phyloP scores from a whole-genome alignment of 2,797 vertebrate species.

The Eptatretus atami region DNA sequence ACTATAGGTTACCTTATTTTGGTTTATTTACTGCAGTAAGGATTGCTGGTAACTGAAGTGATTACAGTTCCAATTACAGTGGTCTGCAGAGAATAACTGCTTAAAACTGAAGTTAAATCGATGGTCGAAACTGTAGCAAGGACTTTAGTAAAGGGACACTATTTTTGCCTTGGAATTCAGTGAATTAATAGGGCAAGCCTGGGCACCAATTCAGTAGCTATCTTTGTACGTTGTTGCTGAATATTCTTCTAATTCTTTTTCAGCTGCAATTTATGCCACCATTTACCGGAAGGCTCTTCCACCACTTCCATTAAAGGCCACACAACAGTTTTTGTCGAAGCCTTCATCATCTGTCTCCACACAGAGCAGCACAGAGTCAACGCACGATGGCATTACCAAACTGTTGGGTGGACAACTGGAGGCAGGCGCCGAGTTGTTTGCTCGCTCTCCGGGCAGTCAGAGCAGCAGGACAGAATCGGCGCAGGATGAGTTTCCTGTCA shows the following conservation, averaged over 20 bases:
- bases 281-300: slow-evolving; percentile 4
- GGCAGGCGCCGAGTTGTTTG: not conserved
- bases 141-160: too few relatives aligned
- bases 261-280: slow-evolving; percentile 2
- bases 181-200: too few relatives aligned
- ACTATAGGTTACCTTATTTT: too few relatives aligned
- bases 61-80: too few relatives aligned
- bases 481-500: not conserved
- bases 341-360: slow-evolving; percentile 4
- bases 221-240: too few relatives aligned
- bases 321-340: not conserved
- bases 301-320: not conserved
- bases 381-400: not conserved
- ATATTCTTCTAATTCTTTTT: not conserved
- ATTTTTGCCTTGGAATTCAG: too few relatives aligned
- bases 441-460: not conserved
- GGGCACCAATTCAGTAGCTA: too few relatives aligned
- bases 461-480: slow-evolving; percentile 1
- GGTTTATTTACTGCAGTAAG: too few relatives aligned
- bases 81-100: too few relatives aligned
- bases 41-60: too few relatives aligned
- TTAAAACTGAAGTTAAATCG: too few relatives aligned
- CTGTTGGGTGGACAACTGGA: not conserved
- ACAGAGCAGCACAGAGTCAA: slow-evolving; percentile 3
- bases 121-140: too few relatives aligned